These are phyloP conservation scores for Trachythela sp. DNA, from an alignment of 64 coral and sea anemone genomes.

Conservation along the genomic window DNA sequence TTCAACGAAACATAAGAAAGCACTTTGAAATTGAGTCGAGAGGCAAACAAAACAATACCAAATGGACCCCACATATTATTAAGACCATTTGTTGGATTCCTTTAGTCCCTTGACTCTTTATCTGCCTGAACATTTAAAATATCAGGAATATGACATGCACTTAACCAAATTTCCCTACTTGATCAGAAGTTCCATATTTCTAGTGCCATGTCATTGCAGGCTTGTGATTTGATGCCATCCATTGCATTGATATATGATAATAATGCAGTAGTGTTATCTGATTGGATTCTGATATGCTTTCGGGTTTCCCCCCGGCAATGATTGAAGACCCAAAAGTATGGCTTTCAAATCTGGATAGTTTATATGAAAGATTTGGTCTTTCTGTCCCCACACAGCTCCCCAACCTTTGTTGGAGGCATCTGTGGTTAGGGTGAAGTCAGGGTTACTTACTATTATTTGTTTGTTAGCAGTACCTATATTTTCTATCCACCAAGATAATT, in stretches of 20 bases:
- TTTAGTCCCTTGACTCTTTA: no score
- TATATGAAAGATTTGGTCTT: slow-evolving; percentile 42
- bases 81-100: not conserved
- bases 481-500: slow-evolving; percentile 38
- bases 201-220: not conserved
- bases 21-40: not conserved
- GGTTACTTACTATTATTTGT: slow-evolving; percentile 29
- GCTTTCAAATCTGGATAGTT: slow-evolving; percentile 58
- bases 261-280: slow-evolving; percentile 15
- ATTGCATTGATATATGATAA: not conserved
- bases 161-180: not conserved
- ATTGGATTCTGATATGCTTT: slow-evolving; percentile 39
- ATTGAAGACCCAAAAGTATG: slow-evolving; percentile 32
- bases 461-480: slow-evolving; percentile 36
- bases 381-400: slow-evolving; percentile 35
- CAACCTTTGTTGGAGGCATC: slow-evolving; percentile 55
- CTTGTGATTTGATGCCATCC: not conserved
- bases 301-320: not conserved
- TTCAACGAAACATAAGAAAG: not conserved
- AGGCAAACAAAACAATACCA: not conserved
- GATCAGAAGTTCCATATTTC: not conserved
- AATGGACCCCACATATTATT: not conserved
- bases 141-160: not conserved
- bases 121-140: not conserved
- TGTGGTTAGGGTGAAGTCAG: slow-evolving; percentile 38